Conservation (phyloP, 2,113 vertebrate species). For the Peromyscus maniculatus region DNA sequence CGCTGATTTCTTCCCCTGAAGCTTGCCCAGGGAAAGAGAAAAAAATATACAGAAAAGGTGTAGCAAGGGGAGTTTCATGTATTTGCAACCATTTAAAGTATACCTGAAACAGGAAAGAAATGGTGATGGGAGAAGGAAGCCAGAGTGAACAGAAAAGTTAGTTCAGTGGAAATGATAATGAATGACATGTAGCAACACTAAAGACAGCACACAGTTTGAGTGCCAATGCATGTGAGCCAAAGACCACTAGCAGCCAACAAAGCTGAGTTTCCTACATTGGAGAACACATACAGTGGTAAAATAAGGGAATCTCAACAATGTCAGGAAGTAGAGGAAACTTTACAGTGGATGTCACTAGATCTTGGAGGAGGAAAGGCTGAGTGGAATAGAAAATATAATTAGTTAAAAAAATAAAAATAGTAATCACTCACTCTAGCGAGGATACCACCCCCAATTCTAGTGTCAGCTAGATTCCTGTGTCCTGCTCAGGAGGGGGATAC, state of each 20-base stretch:
- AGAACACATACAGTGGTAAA: background rate
- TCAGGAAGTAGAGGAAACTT: background rate
- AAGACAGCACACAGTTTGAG: too few species aligned
- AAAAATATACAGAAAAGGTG: background rate
- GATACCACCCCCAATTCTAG: background rate
- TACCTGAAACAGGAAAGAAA: background rate
- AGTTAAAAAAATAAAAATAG: background rate
- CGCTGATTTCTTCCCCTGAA: background rate
- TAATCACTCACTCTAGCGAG: background rate
- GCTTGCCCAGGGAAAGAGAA: background rate
- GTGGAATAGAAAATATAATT: background rate
- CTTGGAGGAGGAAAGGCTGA: background rate
- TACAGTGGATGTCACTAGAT: background rate
- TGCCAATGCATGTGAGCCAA: background rate
- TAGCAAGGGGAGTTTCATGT: background rate
- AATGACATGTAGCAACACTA: background rate
- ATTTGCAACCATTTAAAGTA: background rate
- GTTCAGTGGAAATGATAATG: background rate
- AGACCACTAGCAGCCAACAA: background rate
- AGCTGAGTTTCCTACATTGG: background rate
- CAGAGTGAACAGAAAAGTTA: background rate
- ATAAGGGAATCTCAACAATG: background rate
- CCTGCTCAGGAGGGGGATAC: background rate
- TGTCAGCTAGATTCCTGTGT: background rate
- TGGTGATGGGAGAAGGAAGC: conserved; percentile 1